Evolutionary conservation across 1,140 invertebrate genomes (phyloP), one percentile per base, ranked within the genome.

Genomic region (Paracyclopina nana): DNA sequence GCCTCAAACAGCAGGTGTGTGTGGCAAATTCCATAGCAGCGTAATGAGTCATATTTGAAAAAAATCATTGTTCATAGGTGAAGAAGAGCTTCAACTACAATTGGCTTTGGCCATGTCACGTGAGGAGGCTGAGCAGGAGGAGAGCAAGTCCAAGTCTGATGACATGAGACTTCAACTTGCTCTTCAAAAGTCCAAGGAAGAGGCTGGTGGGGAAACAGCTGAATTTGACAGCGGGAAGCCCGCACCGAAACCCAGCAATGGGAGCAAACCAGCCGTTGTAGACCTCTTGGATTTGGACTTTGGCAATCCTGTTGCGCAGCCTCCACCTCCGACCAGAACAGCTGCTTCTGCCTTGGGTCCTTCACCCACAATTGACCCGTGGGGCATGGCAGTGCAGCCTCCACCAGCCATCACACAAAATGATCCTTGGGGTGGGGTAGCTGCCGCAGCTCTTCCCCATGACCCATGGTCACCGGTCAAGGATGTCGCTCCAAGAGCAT

Each of bases 41-140:
- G 9, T 9, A 31, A 31, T 31, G 9, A n/a, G n/a, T n/a, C n/a
- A 9, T n/a, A 9, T 31, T 31, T 31, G 14, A 31, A 31, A 31
- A 31, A 31, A 31, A n/a, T n/a, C 9, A 31, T 31, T 11, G 30
- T 31, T 31, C n/a, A 31, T 42, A 42, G 91, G 91, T 0, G 94
- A 98, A 66, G 94, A 98, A 70, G 92, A 98, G 65, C 70, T 98
- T 54, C 94, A 99, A 65, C 67, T 98, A 52, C 90, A 98, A 68
- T 72, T 99, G 58, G 94, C 94, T 25, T 70, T 99, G 60, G 94
- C 92, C 40, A 94, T 98, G 83, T 94, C 86, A 46, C 78, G 91
- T 53, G 94, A 99, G 66, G 94, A 99, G 69, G 90, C 91, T 24
- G 92, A 98, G 60, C 80, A 92, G 62, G 88, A 96, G 61, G 83